Evolutionary conservation across 2,888 invertebrate genomes (phyloP), one percentile per base, ranked within the genome.

Genomic region (Trichopoda pennipes): DNA sequence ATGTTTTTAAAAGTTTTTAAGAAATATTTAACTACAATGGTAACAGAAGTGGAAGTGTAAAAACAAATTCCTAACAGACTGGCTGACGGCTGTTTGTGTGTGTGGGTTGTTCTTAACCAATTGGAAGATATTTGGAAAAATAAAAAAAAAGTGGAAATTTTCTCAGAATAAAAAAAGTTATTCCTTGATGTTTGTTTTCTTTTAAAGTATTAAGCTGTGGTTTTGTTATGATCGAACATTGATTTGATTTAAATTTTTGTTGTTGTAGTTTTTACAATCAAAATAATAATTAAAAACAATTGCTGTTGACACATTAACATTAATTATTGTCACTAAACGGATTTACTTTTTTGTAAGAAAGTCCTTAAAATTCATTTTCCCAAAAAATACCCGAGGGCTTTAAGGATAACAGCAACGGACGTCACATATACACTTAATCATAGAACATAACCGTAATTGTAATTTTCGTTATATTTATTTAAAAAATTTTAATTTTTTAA

Each of bases 341-440:
- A 56, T 56, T 72, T 72, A 61, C 61, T 72, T 72, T 72, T 23
- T 16, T 7, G 17, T 35, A 35, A 47, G 42, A 42, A 61, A 61
- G 16, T 61, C 16, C 9, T 32, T 51, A 6, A 17, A 72, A 42
- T 19, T 17, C 42, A 64, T 56, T 74, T 74, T 47, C 14, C n/a
- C 16, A 12, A 14, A 44, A n/a, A 53, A 42, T 14, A n/a, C 42
- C 42, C 44, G 21, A 42, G 55, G 53, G 53, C 32, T 23, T 19
- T 28, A 64, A 64, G 55, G 64, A 74, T 35, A 47, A 55, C 49
- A 51, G 14, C 42, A 51, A 14, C 23, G n/a, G 28, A 23, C 35
- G 60, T 23, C 55, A 73, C 61, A 14, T 21, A 55, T 28, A 56
- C 38, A 19, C 21, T n/a, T 17, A 38, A 19, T 56, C 14, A 56